These are phyloP conservation scores for Centroberyx gerrardi DNA, from an alignment of 2,797 vertebrate species.

Conservation along the genomic window DNA sequence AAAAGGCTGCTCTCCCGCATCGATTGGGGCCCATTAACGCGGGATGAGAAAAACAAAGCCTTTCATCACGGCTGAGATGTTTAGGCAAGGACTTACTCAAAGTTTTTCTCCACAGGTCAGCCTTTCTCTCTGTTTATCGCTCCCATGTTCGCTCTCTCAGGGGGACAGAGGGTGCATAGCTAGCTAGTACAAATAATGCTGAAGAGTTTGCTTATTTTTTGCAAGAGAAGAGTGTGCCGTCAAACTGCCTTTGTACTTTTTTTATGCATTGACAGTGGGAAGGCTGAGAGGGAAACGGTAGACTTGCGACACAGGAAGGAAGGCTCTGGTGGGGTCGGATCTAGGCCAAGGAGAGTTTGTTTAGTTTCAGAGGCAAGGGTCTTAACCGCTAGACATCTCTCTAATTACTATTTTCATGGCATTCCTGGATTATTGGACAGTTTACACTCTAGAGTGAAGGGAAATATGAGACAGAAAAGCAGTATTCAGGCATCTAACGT, in stretches of 20 bases:
- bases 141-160: constrained; percentile 18
- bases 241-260: constrained; percentile 3
- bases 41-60: constrained; percentile 76
- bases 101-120: constrained; percentile 56
- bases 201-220: constrained; percentile 28
- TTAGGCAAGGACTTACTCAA: constrained; percentile 67
- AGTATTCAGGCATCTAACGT: too few species aligned
- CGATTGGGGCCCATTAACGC: constrained; percentile 73
- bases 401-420: neutral
- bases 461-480: neutral
- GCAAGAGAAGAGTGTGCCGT: constrained; percentile 20
- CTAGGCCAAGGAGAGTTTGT: constrained; percentile 6
- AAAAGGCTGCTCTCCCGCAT: constrained; percentile 65
- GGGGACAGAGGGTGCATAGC: constrained; percentile 3
- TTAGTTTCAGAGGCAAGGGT: neutral
- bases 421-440: neutral
- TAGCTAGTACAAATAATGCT: constrained; percentile 28
- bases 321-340: constrained; percentile 1
- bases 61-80: constrained; percentile 76
- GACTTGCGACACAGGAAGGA: constrained; percentile 6
- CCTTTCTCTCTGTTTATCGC: constrained; percentile 35
- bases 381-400: neutral
- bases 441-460: neutral
- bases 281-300: constrained; percentile 14
- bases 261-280: constrained; percentile 2